Percentiles rank a stretch among this genome's conserved stretches.
phyloP scores from a whole-genome alignment of 2,888 invertebrate species.

The Nasonovia ribisnigri region DNA sequence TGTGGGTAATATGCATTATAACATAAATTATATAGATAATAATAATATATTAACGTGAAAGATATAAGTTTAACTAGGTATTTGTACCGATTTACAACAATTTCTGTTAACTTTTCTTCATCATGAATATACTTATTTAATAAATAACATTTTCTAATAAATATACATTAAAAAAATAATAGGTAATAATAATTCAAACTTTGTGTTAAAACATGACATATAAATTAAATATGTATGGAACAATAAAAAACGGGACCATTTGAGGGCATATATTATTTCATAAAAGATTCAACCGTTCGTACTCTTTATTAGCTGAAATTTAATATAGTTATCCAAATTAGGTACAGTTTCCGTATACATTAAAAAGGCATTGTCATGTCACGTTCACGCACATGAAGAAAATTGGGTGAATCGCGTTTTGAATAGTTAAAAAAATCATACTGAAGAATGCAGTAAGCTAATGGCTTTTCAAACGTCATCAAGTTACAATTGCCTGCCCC shows the following conservation, averaged over 20 bases:
- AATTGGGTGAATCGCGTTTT: neutral
- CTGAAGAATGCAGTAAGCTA: neutral
- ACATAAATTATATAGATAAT: neutral
- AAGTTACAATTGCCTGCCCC: too few relatives aligned
- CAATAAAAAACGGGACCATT: neutral
- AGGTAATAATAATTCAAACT: neutral
- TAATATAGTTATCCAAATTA: neutral
- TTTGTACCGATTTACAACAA: neutral
- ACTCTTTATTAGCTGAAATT: neutral
- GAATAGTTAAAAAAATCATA: neutral
- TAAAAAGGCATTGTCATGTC: neutral
- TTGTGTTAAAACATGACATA: neutral
- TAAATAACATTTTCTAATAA: neutral
- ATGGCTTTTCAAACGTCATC: too few relatives aligned
- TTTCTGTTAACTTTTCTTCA: neutral
- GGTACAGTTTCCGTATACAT: neutral
- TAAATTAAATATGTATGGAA: neutral
- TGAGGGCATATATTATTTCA: too few relatives aligned
- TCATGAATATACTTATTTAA: neutral
- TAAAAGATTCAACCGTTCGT: neutral
- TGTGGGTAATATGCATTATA: neutral
- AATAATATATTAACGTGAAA: neutral
- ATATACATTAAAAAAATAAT: slow-evolving; percentile 5
- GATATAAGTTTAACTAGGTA: neutral
- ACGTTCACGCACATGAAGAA: neutral